These are phyloP conservation scores for Myotis findleyi DNA, from an alignment of 2,797 vertebrate genomes.

Conservation along the genomic window DNA sequence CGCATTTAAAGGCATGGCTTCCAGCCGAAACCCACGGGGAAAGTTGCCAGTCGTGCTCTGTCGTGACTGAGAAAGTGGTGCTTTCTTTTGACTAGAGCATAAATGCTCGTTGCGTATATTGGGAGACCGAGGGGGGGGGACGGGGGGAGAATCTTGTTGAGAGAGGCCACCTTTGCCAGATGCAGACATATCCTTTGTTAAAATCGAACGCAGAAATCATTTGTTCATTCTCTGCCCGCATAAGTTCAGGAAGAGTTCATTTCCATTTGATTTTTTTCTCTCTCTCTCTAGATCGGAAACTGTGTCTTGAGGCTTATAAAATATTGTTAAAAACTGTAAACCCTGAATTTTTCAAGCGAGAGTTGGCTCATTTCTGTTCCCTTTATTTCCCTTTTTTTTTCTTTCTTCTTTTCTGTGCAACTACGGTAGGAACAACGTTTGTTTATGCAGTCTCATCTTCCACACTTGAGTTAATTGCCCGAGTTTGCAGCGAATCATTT, in stretches of 20 bases:
- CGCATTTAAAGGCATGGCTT: background rate
- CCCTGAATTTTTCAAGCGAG: slow-evolving; percentile 13
- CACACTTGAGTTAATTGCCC: background rate
- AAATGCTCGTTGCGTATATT: background rate
- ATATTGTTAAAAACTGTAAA: background rate
- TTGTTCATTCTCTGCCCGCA: slow-evolving; percentile 44
- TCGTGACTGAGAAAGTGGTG: background rate
- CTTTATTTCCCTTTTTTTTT: background rate
- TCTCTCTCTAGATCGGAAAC: slow-evolving; percentile 9
- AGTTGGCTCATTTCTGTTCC: background rate
- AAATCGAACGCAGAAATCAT: slow-evolving; percentile 43
- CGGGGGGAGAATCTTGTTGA: background rate
- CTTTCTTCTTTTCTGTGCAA: background rate
- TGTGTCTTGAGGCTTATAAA: background rate
- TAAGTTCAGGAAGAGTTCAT: slow-evolving; percentile 60
- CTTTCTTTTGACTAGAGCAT: background rate
- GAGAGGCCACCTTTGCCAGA: background rate
- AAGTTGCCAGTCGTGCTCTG: background rate
- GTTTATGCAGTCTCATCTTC: background rate
- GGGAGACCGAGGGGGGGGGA: background rate
- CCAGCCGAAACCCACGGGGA: background rate
- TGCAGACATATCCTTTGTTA: background rate
- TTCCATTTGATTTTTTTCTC: slow-evolving; percentile 31
- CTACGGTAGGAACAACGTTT: background rate
- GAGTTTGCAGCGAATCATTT: slow-evolving; percentile 27